Percentiles rank a stretch among this genome's conserved stretches.
phyloP scores from a whole-genome alignment of 2,797 vertebrate genomes.

The Odontamblyopus rebecca region DNA sequence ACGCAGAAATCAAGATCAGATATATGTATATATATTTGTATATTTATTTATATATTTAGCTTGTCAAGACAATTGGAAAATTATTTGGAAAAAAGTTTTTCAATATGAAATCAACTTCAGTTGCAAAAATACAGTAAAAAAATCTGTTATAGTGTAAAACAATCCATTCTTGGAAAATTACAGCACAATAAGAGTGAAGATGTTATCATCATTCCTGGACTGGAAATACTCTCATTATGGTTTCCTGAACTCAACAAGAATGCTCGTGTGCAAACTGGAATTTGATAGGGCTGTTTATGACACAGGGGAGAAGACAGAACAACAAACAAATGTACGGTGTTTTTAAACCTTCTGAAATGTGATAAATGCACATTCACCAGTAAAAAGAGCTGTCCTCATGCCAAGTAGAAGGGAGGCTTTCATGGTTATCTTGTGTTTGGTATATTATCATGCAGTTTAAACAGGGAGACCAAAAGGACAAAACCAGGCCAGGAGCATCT shows the following conservation, averaged over 20 bases:
- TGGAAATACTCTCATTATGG: conserved; percentile 2
- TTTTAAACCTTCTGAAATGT: neutral
- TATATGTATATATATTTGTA: too few relatives aligned
- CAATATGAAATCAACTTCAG: neutral
- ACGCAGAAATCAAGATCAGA: neutral
- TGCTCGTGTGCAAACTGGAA: neutral
- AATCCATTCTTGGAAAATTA: neutral
- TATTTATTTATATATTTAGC: too few relatives aligned
- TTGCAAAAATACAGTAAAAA: conserved; percentile 2
- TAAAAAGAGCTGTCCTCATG: neutral
- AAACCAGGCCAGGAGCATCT: neutral
- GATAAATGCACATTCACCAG: neutral
- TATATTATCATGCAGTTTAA: neutral
- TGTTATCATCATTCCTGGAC: neutral
- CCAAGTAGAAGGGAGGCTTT: neutral
- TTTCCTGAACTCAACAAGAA: neutral
- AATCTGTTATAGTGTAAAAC: conserved; percentile 1
- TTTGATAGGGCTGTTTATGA: neutral
- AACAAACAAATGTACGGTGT: neutral
- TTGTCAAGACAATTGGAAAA: too few relatives aligned
- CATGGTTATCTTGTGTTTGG: too few relatives aligned
- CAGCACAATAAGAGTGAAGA: neutral
- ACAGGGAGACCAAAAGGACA: neutral
- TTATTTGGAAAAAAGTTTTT: too few relatives aligned
- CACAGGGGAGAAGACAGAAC: neutral